Base-by-base conservation (phyloP, 2,888 invertebrate genomes). In the Polyommatus iphigenia region DNA sequence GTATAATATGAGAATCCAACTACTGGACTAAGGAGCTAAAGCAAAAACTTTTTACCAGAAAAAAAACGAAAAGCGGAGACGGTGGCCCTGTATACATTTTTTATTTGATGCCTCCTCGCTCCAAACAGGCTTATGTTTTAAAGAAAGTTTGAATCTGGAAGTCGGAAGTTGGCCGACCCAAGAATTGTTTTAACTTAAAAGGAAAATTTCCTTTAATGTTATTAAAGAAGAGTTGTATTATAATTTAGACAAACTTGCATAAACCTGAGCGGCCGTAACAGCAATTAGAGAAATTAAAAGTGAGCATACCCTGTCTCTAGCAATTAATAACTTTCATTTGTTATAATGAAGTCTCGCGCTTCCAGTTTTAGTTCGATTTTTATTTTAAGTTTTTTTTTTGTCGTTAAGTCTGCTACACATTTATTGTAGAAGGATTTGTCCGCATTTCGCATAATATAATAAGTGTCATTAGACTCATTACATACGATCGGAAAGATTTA, bases 241-340 rank as follows among this genome's bases (percentile, higher is more conserved):
- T 67, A 67, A 67, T 67, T 67, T 67, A 67, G 67, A 67, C 29
- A 29, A 15, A 67, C 13, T 67, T 67, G 67, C 67, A 67, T 29
- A 67, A 67, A 67, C 67, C 67, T 29, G 24, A 67, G 67, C 67
- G 10, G 67, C 67, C 29, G 6, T 67, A 29, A 67, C 29, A 67
- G 67, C 67, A 67, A 67, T 67, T 29, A 67, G 67, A 67, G 67
- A 67, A 67, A 67, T 67, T 67, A 67, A 67, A 67, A 24, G 67
- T 67, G 67, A 67, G 67, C 29, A 67, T 67, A 29, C 15, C 67
- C 13, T 15, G 20, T 67, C 29, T 67, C 67, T 29, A 29, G 67
- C 67, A 67, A 67, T 67, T 67, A 67, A 29, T 67, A 67, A 67
- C 29, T 67, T 67, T 67, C 67, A 29, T 67, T 67, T 67, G 29